Conservation (phyloP, 2,797 vertebrate species). For the Cetoscarus ocellatus region DNA sequence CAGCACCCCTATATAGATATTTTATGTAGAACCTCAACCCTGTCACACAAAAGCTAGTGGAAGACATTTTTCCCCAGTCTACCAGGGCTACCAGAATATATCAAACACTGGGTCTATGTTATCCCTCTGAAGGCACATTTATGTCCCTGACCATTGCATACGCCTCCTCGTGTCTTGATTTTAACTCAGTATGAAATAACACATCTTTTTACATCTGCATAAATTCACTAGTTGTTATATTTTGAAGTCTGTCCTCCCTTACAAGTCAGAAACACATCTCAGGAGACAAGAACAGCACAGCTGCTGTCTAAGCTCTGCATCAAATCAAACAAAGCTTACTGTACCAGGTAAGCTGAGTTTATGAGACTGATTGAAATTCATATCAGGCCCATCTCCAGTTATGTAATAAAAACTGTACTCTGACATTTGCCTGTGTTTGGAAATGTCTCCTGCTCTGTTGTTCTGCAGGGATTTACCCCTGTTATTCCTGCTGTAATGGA, state of each 20-base stretch:
- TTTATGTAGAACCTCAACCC: too few species aligned
- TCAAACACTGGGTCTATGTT: too few species aligned
- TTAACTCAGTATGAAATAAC: neutral
- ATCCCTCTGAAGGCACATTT: too few species aligned
- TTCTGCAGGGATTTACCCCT: constrained; percentile 4
- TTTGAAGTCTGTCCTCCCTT: neutral
- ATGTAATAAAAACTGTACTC: constrained; percentile 17
- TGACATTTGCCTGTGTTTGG: constrained; percentile 26
- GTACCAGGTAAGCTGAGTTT: neutral
- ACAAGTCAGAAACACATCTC: neutral
- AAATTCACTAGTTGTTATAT: neutral
- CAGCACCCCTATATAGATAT: too few species aligned
- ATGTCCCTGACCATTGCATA: too few species aligned
- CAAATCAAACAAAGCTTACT: neutral
- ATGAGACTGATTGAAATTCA: neutral
- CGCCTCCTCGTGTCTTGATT: too few species aligned
- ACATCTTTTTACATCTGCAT: neutral
- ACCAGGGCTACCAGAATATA: too few species aligned
- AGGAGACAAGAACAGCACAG: too few species aligned
- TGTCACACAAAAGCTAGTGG: too few species aligned
- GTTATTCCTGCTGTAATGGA: neutral
- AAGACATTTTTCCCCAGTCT: too few species aligned
- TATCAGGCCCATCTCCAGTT: constrained; percentile 4
- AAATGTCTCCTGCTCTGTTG: constrained; percentile 19
- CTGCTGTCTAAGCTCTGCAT: neutral